A percentile compares a stretch with the other conserved stretches of the same genome.
These are phyloP conservation scores for Eulithis prunata DNA, from an alignment of 2,888 invertebrate species.

Conservation along the genomic window DNA sequence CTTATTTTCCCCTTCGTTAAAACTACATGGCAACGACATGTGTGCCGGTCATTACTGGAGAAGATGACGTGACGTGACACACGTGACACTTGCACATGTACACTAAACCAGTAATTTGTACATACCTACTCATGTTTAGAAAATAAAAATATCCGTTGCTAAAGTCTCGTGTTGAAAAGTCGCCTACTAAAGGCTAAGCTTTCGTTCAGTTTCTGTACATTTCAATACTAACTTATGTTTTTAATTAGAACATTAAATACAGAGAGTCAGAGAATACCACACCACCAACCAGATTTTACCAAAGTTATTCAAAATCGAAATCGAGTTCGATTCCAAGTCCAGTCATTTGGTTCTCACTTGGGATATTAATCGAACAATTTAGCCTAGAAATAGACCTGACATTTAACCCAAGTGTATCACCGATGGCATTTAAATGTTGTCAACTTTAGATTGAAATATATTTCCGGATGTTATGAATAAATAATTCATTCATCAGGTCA, in stretches of 20 bases:
- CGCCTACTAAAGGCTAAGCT: too few relatives aligned
- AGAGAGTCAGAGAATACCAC: too few relatives aligned
- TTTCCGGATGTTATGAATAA: constrained; percentile 1
- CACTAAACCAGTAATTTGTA: constrained; percentile 12
- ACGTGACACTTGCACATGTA: constrained; percentile 27
- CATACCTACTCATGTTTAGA: background rate
- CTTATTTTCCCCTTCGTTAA: constrained; percentile 45
- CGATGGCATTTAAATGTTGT: background rate
- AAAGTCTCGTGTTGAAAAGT: too few relatives aligned
- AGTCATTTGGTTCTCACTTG: background rate
- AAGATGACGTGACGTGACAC: constrained; percentile 58
- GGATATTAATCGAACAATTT: constrained; percentile 8
- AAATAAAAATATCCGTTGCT: too few relatives aligned
- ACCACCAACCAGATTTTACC: too few relatives aligned
- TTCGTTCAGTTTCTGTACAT: too few relatives aligned
- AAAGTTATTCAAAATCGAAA: background rate
- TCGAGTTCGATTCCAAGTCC: background rate
- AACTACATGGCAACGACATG: constrained; percentile 49
- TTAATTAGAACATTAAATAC: too few relatives aligned
- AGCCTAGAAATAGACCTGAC: constrained; percentile 7
- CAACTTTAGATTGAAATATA: constrained; percentile 1
- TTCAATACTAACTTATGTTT: too few relatives aligned
- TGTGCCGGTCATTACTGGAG: constrained; percentile 61
- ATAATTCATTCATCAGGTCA: background rate
- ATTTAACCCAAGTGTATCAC: constrained; percentile 14